Evolutionary conservation across 2,113 vertebrate species (phyloP), one percentile per base, ranked within the genome.

Genomic region (Trinectes maculatus): DNA sequence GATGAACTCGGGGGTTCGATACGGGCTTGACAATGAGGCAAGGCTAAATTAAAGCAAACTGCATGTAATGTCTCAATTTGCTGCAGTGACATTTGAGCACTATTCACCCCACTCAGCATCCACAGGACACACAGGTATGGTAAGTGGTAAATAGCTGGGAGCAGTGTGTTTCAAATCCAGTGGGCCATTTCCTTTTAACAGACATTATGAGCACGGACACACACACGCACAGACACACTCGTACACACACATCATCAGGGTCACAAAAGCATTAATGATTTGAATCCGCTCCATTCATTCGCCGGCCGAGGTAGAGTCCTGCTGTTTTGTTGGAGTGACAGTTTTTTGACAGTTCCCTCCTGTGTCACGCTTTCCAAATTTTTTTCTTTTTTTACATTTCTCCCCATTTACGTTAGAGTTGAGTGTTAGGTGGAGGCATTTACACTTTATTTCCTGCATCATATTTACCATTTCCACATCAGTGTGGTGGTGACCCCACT

Each of bases 391-490:
- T 43, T n/a, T 28, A 37, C n/a, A 43, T 55, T 6, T n/a, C 66
- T 58, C 44, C 57, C n/a, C 22, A 39, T 47, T 42, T 55, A 47
- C 67, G 37, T 22, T 19, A 51, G 49, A 47, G 78, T 64, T 61
- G 54, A 57, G 36, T 19, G 36, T 59, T 48, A 37, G 68, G 40
- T 61, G 67, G 19, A 71, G 24, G 54, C 28, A 49, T 62, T 64
- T 65, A 61, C 19, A 33, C 46, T 72, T 61, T 61, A 18, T 51
- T 34, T 29, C 39, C 31, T n/a, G 58, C 31, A 76, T 65, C 60
- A 42, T 29, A 71, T 77, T 74, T 44, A 82, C 88, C 62, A 84
- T 77, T 79, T 86, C 66, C 47, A 77, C 73, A 82, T 85, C 71
- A 55, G 72, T 43, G 51, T 63, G 71, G 53, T 58, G 64, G 40